Percentiles rank a stretch among this genome's conserved stretches.
Conservation (phyloP, 2,113 vertebrate genomes). For the Gobio gobio region DNA sequence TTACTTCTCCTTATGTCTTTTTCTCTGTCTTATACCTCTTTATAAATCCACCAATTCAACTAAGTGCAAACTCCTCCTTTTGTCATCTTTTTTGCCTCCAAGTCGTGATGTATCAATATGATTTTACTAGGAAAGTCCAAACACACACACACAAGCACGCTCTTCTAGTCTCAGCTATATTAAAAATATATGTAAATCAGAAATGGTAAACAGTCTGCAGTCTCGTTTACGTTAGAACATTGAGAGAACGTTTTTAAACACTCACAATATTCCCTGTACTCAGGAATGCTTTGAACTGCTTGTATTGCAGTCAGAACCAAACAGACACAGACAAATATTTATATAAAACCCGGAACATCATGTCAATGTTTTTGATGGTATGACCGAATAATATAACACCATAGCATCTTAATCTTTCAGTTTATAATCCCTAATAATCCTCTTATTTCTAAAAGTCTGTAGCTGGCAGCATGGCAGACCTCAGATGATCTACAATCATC, state of each 20-base stretch:
- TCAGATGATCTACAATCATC: neutral
- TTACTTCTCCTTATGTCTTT: neutral
- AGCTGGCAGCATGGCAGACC: neutral
- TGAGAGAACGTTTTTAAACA: neutral
- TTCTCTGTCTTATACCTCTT: neutral
- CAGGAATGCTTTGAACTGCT: neutral
- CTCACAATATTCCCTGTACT: neutral
- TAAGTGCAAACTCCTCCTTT: neutral
- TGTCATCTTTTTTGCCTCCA: neutral
- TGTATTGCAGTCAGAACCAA: neutral
- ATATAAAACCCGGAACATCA: neutral
- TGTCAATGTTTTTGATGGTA: constrained; percentile 23
- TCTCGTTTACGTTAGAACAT: neutral
- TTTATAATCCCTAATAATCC: constrained; percentile 42
- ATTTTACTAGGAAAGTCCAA: neutral
- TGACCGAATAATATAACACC: constrained; percentile 29
- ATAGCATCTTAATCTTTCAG: constrained; percentile 25
- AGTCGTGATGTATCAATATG: neutral
- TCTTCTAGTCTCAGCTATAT: neutral
- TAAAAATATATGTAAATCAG: neutral
- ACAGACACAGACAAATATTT: constrained; percentile 6
- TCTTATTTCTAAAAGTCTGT: constrained; percentile 36
- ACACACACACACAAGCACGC: neutral
- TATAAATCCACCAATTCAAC: neutral
- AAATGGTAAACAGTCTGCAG: neutral